Conservation (phyloP, 1,140 invertebrate genomes). For the Samia ricini region DNA sequence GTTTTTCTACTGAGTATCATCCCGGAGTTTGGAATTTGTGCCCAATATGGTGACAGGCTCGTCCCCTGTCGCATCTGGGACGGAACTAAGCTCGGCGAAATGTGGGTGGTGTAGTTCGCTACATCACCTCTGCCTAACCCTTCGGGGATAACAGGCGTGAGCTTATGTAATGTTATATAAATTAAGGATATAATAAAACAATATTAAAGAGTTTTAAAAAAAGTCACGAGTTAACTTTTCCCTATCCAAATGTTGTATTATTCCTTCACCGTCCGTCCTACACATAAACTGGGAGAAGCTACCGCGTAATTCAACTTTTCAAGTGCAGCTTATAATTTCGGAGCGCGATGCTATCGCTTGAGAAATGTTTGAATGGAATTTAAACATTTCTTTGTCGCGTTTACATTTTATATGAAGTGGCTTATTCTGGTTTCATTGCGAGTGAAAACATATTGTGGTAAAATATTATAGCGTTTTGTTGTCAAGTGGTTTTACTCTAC, state of each 20-base stretch:
- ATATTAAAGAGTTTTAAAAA: too few species aligned
- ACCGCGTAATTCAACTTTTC: constrained; percentile 32
- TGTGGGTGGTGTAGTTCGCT: too few species aligned
- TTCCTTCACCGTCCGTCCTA: constrained; percentile 26
- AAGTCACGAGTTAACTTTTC: neutral
- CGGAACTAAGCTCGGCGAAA: too few species aligned
- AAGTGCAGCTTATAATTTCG: constrained; percentile 41
- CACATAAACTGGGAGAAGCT: constrained; percentile 32
- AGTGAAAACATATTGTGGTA: neutral
- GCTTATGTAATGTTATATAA: too few species aligned
- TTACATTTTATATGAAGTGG: constrained; percentile 8
- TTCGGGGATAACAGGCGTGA: too few species aligned
- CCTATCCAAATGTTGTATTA: constrained; percentile 13
- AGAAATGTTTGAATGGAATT: constrained; percentile 22
- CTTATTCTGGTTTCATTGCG: neutral
- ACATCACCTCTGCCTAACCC: too few species aligned
- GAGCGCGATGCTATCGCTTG: constrained; percentile 31
- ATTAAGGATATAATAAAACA: too few species aligned
- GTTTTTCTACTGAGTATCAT: too few species aligned
- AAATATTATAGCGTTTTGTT: neutral
- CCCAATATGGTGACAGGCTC: too few species aligned
- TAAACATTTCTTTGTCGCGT: constrained; percentile 5
- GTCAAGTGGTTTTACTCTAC: neutral
- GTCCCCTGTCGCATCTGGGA: too few species aligned
- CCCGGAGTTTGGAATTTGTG: too few species aligned